These are phyloP conservation scores for Brotula barbata DNA, from an alignment of 2,797 vertebrate genomes.

Conservation along the genomic window DNA sequence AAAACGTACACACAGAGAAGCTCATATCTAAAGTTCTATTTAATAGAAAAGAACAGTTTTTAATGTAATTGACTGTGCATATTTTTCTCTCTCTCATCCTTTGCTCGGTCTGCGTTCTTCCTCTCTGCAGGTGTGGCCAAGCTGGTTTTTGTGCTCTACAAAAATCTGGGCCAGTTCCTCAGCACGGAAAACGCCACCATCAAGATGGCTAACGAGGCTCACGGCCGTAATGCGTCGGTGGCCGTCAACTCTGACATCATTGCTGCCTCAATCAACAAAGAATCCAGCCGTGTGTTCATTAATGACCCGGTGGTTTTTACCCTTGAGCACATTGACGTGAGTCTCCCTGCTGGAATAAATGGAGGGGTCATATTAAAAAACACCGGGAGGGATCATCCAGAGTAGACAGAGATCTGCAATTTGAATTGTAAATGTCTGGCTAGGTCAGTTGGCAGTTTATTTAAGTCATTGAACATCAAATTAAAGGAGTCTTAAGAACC, in stretches of 20 bases:
- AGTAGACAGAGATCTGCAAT: constrained; percentile 75
- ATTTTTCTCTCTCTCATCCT: neutral
- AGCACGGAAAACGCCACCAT: constrained; percentile 96
- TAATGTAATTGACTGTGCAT: no score
- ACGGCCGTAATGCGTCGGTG: constrained; percentile 88
- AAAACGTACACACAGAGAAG: constrained; percentile 35
- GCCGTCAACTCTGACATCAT: constrained; percentile 98
- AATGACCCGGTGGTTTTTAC: constrained; percentile 97
- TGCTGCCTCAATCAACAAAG: constrained; percentile 97
- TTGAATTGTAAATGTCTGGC: constrained; percentile 87
- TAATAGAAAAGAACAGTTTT: no score
- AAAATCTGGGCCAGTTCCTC: constrained; percentile 95
- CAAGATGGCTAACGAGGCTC: constrained; percentile 86
- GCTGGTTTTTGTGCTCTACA: constrained; percentile 97
- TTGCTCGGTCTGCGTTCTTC: constrained; percentile 15
- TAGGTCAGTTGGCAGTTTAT: constrained; percentile 89
- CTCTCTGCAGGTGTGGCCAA: constrained; percentile 87
- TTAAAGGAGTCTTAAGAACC: constrained; percentile 94
- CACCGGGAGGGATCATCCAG: constrained; percentile 73
- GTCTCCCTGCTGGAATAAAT: constrained; percentile 76
- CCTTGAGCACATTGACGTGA: constrained; percentile 96
- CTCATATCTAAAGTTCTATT: constrained; percentile 27
- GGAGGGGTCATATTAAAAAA: constrained; percentile 76
- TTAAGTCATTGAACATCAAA: constrained; percentile 96
- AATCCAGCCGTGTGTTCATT: constrained; percentile 97